Evolutionary conservation across 1,140 invertebrate genomes (phyloP), one percentile per base, ranked within the genome.

Genomic region (Planococcus citri): DNA sequence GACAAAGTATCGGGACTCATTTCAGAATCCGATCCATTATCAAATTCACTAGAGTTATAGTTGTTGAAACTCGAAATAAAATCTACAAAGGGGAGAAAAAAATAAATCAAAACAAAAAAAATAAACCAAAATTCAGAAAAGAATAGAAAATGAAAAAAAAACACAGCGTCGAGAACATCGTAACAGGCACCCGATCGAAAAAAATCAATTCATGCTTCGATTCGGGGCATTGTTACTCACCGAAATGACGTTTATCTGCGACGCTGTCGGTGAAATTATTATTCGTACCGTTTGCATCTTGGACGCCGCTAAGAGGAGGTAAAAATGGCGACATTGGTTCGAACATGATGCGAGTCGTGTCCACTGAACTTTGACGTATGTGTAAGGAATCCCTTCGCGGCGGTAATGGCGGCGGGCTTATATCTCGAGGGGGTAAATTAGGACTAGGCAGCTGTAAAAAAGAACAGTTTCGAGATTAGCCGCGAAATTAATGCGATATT

Each of bases 371-470:
- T 24, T 38, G 68, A 17, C 68, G 25, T 6, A 38, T 22, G 33
- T 68, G 76, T 27, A 75, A 76, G 0, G 80, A 72, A 68, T 84
- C 82, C 27, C 79, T 76, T 70, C 85, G 78, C 17, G 85, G 85
- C 21, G 85, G 85, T 69, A 86, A 76, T 69, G 83, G 83, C 1
- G 85, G 86, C 24, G 86, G 85, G 20, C 83, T 83, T 8, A 80
- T 77, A 73, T 86, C 83, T 70, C 82, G 77, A 17, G 85, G 83
- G 25, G 85, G 84, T 72, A 86, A 77, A 37, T 82, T 78, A 1
- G 84, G 83, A 38, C 83, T 82, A 73, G 84, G 83, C 74, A 81
- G 79, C 33, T 77, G 80, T 79, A 83, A 68, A 20, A 72, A 68
- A 69, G 29, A 14, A 27, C 25, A 25, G 69, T 68, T 27, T n/a